Evolutionary conservation across 2,888 invertebrate genomes (phyloP), one percentile per base, ranked within the genome.

Genomic region (Incurvaria masculella): DNA sequence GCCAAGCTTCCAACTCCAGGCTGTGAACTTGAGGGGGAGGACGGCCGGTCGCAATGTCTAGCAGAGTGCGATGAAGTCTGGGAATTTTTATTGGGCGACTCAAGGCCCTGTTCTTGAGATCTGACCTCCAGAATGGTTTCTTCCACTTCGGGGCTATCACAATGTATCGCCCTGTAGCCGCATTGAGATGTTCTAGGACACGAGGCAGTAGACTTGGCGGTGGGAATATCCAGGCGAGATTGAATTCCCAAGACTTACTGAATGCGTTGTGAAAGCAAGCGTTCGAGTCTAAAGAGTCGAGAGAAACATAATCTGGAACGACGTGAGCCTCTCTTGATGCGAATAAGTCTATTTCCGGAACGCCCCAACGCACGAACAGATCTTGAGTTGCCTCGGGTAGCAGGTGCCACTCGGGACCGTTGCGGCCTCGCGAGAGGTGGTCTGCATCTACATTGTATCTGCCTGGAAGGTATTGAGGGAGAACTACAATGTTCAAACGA

Each of bases 101-200:
- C 44, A 23, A 18, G 45, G 50, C 48, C 20, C 58, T 18, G 1
- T 44, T n/a, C 39, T 50, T 52, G 10, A 56, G 49, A 33, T 55
- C 54, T 44, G 53, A 41, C 45, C 53, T 53, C 56, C 57, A 57
- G 40, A 54, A 57, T n/a, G 53, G 52, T 2, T 51, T 52, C 21
- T 51, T 43, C 56, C 54, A 56, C 33, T 49, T 47, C 8, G 56
- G 53, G 3, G 20, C 27, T 27, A 47, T 20, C 8, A 47, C 11
- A 6, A 47, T 16, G 38, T 19, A 47, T n/a, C 2, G 42, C 11
- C 53, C 50, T 19, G 4, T 44, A 23, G 52, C 46, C 6, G 42
- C 42, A 47, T 59, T 57, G 5, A 61, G 52, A 33, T 61, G 58
- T 1, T 42, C 38, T n/a, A 59, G 52, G 2, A 62, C 57, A 26